These are phyloP conservation scores for Rhea americana DNA, from an alignment of 2,113 vertebrate species.

Conservation along the genomic window DNA sequence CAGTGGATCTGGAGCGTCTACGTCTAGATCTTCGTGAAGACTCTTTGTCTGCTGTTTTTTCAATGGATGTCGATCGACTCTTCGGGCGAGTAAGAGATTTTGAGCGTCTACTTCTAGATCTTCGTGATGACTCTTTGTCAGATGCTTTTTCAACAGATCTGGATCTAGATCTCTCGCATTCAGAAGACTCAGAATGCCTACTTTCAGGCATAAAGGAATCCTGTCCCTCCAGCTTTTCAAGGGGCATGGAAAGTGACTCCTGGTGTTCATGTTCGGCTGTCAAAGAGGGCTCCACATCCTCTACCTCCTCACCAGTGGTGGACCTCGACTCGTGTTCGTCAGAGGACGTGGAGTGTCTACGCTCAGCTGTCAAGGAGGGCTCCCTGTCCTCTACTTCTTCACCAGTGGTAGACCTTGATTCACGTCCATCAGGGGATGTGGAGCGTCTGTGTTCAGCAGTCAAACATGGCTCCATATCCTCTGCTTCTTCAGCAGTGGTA, in stretches of 20 bases:
- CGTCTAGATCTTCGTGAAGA: constrained; percentile 69
- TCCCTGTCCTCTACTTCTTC: constrained; percentile 46
- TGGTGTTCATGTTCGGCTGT: constrained; percentile 73
- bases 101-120: constrained; percentile 75
- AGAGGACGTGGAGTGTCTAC: constrained; percentile 68
- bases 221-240: constrained; percentile 34
- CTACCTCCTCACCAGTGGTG: constrained; percentile 14
- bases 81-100: constrained; percentile 75
- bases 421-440: constrained; percentile 69
- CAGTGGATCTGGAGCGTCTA: constrained; percentile 74
- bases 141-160: constrained; percentile 79
- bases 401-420: constrained; percentile 54
- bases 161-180: constrained; percentile 77
- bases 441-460: constrained; percentile 73
- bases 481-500: not conserved
- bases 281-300: constrained; percentile 58
- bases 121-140: constrained; percentile 60
- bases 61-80: constrained; percentile 85
- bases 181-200: constrained; percentile 62
- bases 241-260: not conserved
- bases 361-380: constrained; percentile 31
- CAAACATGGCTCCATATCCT: constrained; percentile 58
- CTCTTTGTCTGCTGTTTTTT: constrained; percentile 48
- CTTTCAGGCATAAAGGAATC: constrained; percentile 45
- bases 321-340: constrained; percentile 64